Conservation (phyloP, 2,797 vertebrate species). For the Pseudotriccus pelzelni region DNA sequence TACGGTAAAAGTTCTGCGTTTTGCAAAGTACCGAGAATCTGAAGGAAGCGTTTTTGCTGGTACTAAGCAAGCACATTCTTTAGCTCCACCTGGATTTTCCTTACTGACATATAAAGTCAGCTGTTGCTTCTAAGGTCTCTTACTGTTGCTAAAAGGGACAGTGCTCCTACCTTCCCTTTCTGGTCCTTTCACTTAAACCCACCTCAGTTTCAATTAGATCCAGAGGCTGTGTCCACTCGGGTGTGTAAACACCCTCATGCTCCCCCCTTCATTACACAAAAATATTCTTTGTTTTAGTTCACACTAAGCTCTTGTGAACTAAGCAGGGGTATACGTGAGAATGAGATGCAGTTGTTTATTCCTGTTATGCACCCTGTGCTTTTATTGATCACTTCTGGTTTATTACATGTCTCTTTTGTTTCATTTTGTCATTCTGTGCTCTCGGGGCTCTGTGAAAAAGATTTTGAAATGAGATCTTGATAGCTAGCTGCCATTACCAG, state of each 20-base stretch:
- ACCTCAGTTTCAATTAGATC: not conserved
- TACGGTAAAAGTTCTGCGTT: not conserved
- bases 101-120: not conserved
- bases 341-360: not conserved
- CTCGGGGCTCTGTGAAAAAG: not conserved
- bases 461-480: not conserved
- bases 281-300: not conserved
- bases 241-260: not conserved
- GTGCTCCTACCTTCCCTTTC: not conserved
- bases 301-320: not conserved
- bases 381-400: not conserved
- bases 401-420: not conserved
- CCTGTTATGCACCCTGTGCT: not conserved
- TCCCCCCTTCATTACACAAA: too few relatives aligned
- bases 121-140: not conserved
- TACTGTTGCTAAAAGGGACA: not conserved
- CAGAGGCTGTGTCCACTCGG: not conserved
- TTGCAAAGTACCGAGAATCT: not conserved
- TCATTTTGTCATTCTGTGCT: not conserved
- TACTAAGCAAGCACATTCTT: not conserved
- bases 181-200: not conserved
- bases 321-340: not conserved
- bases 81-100: not conserved
- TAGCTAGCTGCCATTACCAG: not conserved
- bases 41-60: not conserved